These are phyloP conservation scores for Dinothrombium tinctorium DNA, from an alignment of 1,140 invertebrate genomes.

Conservation along the genomic window DNA sequence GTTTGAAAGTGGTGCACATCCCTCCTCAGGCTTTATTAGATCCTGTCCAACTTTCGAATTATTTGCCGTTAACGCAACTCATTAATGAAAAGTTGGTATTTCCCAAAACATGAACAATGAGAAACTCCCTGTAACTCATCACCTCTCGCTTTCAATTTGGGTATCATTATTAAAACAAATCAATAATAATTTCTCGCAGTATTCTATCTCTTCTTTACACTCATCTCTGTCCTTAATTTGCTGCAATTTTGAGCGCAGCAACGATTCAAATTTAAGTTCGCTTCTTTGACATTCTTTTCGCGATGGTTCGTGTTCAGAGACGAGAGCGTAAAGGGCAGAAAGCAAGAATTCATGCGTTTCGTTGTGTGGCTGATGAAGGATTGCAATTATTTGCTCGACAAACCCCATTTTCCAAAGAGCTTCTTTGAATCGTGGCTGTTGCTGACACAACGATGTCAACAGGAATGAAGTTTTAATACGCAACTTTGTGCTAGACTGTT, in stretches of 20 bases:
- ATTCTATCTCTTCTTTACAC: neutral
- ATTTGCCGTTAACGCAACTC: neutral
- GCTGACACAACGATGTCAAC: neutral
- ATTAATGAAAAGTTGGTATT: constrained; percentile 9
- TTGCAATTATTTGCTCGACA: constrained; percentile 28
- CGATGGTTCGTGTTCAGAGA: constrained; percentile 21
- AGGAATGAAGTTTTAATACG: constrained; percentile 7
- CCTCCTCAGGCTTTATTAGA: neutral
- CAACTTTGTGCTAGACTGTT: neutral
- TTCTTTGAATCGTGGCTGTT: constrained; percentile 17
- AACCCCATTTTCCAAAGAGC: constrained; percentile 31
- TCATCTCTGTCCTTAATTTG: neutral
- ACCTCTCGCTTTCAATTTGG: no score
- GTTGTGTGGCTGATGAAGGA: constrained; percentile 24
- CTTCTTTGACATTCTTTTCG: neutral
- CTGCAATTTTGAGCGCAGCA: neutral
- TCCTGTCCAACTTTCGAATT: neutral
- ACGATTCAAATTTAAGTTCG: neutral
- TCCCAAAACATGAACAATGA: no score
- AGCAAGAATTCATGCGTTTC: constrained; percentile 30
- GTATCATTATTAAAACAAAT: no score
- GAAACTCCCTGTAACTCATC: no score
- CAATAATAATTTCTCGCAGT: neutral
- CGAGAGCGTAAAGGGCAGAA: constrained; percentile 25
- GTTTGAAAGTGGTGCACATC: neutral